Conservation (phyloP, 2,888 invertebrate genomes). For the Scelioninae gen. 1 region DNA sequence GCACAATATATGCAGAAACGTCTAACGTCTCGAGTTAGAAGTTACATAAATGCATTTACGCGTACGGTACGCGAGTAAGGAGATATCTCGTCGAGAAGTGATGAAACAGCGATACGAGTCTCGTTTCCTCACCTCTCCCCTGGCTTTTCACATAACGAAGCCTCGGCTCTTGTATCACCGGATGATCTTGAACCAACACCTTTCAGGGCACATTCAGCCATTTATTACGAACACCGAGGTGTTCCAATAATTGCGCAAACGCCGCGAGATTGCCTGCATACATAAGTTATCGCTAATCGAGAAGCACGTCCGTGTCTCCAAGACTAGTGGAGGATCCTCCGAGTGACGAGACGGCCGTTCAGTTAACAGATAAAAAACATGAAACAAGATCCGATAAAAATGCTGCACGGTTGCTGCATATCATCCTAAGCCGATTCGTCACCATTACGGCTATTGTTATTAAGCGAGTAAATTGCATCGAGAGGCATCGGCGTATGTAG, state of each 20-base stretch:
- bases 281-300: slow-evolving; percentile 81
- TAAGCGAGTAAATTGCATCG: slow-evolving; percentile 51
- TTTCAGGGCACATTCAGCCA: slow-evolving; percentile 82
- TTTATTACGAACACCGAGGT: slow-evolving; percentile 82
- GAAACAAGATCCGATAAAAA: slow-evolving; percentile 64
- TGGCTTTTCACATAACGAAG: slow-evolving; percentile 65
- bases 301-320: slow-evolving; percentile 61
- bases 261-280: slow-evolving; percentile 79
- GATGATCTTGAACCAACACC: slow-evolving; percentile 84
- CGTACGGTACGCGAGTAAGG: slow-evolving; percentile 62
- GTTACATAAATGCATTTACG: slow-evolving; percentile 71
- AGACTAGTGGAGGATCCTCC: slow-evolving; percentile 53
- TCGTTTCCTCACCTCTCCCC: slow-evolving; percentile 65
- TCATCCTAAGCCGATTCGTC: slow-evolving; percentile 64
- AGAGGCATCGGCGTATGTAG: slow-evolving; percentile 1
- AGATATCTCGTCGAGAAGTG: slow-evolving; percentile 70
- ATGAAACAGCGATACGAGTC: slow-evolving; percentile 72
- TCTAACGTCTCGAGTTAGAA: slow-evolving; percentile 63
- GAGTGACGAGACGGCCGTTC: slow-evolving; percentile 59
- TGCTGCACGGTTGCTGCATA: slow-evolving; percentile 55
- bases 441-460: slow-evolving; percentile 60
- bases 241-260: slow-evolving; percentile 83
- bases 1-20: slow-evolving; percentile 59
- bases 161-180: slow-evolving; percentile 77
- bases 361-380: slow-evolving; percentile 45